A percentile compares a stretch with the other conserved stretches of the same genome.
phyloP scores from a whole-genome alignment of 2,113 vertebrate genomes.

The Aphyosemion australe region DNA sequence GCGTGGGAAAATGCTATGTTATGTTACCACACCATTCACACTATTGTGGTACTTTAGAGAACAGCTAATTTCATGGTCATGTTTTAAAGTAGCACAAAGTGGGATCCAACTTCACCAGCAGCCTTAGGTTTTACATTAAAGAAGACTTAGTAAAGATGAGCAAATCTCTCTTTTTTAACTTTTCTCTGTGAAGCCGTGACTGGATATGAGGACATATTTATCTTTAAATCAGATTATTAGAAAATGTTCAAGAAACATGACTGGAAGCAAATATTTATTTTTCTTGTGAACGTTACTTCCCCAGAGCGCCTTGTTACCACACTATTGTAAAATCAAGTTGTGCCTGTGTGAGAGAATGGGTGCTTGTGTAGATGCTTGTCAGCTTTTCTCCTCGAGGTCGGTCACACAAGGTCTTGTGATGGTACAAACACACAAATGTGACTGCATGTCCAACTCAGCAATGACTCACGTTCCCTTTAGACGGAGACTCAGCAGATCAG shows the following conservation, averaged over 20 bases:
- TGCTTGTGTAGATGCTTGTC: conserved; percentile 31
- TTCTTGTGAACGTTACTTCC: conserved; percentile 25
- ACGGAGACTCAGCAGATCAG: conserved; percentile 55
- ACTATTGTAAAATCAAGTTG: conserved; percentile 28
- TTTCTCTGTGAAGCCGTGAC: neutral
- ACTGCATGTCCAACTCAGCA: conserved; percentile 5
- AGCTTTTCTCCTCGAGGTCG: conserved; percentile 30
- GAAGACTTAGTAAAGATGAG: conserved; percentile 2
- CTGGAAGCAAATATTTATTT: neutral
- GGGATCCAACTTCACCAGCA: conserved; percentile 27
- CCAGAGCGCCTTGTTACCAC: conserved; percentile 15
- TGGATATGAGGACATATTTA: neutral
- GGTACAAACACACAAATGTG: conserved; percentile 36
- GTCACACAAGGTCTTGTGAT: conserved; percentile 60
- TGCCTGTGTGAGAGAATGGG: conserved; percentile 2
- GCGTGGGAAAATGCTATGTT: conserved; percentile 58
- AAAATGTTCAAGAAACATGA: neutral
- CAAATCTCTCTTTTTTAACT: neutral
- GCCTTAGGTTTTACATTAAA: conserved; percentile 24
- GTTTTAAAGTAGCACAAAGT: conserved; percentile 38
- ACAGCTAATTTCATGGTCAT: conserved; percentile 55
- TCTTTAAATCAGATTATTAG: neutral
- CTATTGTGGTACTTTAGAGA: conserved; percentile 2
- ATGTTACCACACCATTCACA: conserved; percentile 45
- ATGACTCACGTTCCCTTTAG: conserved; percentile 56